Base-by-base conservation (phyloP, 2,797 vertebrate genomes). In the Sebastes nivosus region DNA sequence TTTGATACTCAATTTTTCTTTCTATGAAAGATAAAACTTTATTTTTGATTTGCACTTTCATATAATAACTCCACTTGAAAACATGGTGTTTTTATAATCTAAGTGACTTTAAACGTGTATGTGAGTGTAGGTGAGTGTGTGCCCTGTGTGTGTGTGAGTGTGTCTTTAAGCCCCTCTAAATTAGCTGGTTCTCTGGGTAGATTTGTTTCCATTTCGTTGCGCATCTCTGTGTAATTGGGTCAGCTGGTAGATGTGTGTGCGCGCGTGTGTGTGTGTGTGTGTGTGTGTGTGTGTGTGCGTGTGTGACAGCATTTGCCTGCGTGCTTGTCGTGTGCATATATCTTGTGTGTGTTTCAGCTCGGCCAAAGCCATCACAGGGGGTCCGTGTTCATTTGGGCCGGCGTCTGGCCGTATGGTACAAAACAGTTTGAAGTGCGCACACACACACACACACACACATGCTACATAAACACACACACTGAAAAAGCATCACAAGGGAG, bases 371-470 rank as follows among this genome's bases (percentile, higher is more conserved):
- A 92, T 95, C 94, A 92, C 95, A 93, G 92, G 95, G 94, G 95
- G 96, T 96, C 93, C 84, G 85, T 96, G 96, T 95, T 96, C 94
- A 96, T 96, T 94, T 93, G 95, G 94, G 94, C 90, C 87, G 89
- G 91, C 92, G 82, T 94, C 92, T 93, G 93, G 91, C 92, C 90
- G 87, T 94, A 94, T 94, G 92, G 91, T 90, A 88, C 86, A 73
- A 91, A 94, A 93, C 94, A 92, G 93, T 93, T 91, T 94, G 92
- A 91, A 82, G 79, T 87, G 60, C 20, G 61, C 52, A 18, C 38
- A 61, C 54, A 64, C 65, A 68, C 55, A 76, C 71, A 76, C 67
- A 57, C 73, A 38, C 50, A 67, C 1, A 38, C 36, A 38, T 38
- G 36, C 36, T 38, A 38, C 76, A 75, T 46, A 69, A 69, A 77